Evolutionary conservation across 2,888 invertebrate genomes (phyloP).

Genomic region (Saturnia japonica): DNA sequence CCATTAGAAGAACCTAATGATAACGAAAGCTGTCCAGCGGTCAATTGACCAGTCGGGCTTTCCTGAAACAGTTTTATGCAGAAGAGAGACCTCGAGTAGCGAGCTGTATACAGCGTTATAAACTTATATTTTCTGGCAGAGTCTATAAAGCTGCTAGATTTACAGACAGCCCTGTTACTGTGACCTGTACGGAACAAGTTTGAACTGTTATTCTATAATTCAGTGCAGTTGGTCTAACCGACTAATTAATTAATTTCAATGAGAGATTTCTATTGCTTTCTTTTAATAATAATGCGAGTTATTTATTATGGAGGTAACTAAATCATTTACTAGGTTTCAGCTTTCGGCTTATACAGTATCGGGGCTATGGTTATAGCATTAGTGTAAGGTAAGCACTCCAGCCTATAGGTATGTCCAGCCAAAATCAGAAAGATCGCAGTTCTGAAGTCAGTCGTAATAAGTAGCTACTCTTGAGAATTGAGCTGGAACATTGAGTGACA

Average conservation of each 20-base stretch:
- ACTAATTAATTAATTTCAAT: neutral
- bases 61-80: neutral
- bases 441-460: neutral
- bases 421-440: too few relatives aligned
- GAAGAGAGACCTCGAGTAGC: neutral
- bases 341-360: neutral
- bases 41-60: neutral
- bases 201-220: too few relatives aligned
- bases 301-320: neutral
- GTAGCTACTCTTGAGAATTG: neutral
- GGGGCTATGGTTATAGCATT: neutral
- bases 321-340: neutral
- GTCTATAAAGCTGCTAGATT: too few relatives aligned
- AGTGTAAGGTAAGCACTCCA: neutral
- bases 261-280: neutral
- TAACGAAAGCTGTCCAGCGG: too few relatives aligned
- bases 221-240: neutral
- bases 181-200: too few relatives aligned
- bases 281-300: neutral
- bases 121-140: neutral
- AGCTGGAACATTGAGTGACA: neutral
- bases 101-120: neutral
- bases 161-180: too few relatives aligned
- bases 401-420: too few relatives aligned
- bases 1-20: neutral